A percentile compares a stretch with the other conserved stretches of the same genome.
phyloP scores from a whole-genome alignment of 1,140 invertebrate genomes.

The Drosophila sucinea region DNA sequence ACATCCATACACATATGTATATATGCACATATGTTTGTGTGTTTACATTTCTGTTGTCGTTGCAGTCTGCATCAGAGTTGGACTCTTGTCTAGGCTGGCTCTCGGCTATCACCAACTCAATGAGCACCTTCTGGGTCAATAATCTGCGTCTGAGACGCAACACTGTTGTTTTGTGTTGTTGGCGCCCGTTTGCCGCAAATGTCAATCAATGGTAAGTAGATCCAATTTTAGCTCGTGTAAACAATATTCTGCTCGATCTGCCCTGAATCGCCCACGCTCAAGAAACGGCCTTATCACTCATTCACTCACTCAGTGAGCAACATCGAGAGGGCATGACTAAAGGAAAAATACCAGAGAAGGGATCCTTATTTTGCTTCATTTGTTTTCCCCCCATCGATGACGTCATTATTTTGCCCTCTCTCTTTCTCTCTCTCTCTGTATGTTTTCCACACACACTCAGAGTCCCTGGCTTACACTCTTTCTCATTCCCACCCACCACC shows the following conservation, averaged over 20 bases:
- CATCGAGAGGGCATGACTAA: conserved; percentile 5
- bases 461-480: not conserved
- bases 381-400: conserved; percentile 6
- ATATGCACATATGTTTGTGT: not conserved
- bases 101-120: conserved; percentile 53
- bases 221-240: conserved; percentile 81
- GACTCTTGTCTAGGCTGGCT: conserved; percentile 57
- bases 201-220: conserved; percentile 73
- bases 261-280: conserved; percentile 37
- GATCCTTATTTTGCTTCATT: conserved; percentile 1
- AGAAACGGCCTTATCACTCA: not conserved
- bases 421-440: too few relatives aligned
- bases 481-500: conserved; percentile 1
- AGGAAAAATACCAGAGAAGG: conserved; percentile 32
- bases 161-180: conserved; percentile 32
- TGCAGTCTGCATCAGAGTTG: conserved; percentile 22
- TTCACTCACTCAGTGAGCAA: not conserved
- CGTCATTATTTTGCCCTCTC: not conserved
- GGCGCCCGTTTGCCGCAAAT: conserved; percentile 64
- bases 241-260: conserved; percentile 69
- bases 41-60: not conserved
- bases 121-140: conserved; percentile 74
- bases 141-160: conserved; percentile 66
- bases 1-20: not conserved
- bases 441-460: not conserved